Evolutionary conservation across 2,113 vertebrate genomes (phyloP).

Genomic region (Vidua macroura): DNA sequence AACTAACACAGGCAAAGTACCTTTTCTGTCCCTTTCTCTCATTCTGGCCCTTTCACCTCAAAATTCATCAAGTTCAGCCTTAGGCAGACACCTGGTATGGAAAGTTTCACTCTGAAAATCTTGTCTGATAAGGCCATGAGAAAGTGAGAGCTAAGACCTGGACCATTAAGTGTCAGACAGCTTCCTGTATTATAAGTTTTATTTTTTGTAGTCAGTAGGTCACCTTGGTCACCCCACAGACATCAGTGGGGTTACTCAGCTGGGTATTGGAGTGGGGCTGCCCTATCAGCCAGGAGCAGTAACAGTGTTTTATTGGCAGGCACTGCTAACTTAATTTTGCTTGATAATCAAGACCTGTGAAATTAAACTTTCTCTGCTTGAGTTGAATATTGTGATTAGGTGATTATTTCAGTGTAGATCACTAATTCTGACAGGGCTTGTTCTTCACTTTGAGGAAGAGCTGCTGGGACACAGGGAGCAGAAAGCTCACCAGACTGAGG

Average conservation of each 20-base stretch:
- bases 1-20: not conserved
- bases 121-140: conserved; percentile 11
- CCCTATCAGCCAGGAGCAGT: not conserved
- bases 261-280: not conserved
- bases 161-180: not conserved
- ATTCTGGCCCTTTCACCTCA: not conserved
- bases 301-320: not conserved
- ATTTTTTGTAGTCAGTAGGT: not conserved
- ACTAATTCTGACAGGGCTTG: not conserved
- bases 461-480: not conserved
- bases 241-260: not conserved
- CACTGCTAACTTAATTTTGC: not conserved
- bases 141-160: not conserved
- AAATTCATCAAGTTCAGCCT: conserved; percentile 24
- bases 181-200: not conserved
- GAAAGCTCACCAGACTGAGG: not conserved
- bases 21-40: not conserved
- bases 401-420: not conserved
- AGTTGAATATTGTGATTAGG: not conserved
- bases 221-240: not conserved
- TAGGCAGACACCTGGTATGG: not conserved
- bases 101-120: conserved; percentile 32
- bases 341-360: conserved; percentile 34
- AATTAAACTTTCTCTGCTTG: conserved; percentile 46
- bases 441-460: not conserved